These are phyloP conservation scores for Eupithecia tripunctaria DNA, from an alignment of 2,888 invertebrate species.

Conservation along the genomic window DNA sequence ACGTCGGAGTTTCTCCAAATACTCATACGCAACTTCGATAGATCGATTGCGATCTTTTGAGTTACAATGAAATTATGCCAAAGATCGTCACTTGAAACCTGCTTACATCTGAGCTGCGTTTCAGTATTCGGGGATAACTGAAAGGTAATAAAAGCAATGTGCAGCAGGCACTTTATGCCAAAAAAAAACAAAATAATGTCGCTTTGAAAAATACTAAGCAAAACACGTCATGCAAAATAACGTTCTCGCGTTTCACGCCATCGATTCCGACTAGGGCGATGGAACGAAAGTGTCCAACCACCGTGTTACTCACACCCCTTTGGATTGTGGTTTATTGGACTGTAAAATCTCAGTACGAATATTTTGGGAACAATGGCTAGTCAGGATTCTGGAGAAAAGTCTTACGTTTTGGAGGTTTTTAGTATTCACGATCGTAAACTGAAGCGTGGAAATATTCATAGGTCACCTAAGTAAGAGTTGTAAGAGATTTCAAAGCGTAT, in stretches of 20 bases:
- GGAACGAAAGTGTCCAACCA: slow-evolving; percentile 37
- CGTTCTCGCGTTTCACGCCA: slow-evolving; percentile 12
- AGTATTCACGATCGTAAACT: background rate
- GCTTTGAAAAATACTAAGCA: background rate
- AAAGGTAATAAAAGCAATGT: too few species aligned
- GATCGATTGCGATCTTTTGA: too few species aligned
- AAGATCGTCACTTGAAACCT: too few species aligned
- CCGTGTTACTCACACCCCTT: slow-evolving; percentile 43
- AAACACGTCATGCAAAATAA: background rate
- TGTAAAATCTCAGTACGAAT: slow-evolving; percentile 43
- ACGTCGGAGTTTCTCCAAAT: too few species aligned
- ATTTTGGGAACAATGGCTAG: slow-evolving; percentile 34
- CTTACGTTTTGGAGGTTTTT: background rate
- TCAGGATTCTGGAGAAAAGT: slow-evolving; percentile 13
- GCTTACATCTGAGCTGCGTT: too few species aligned
- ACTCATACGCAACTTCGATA: too few species aligned
- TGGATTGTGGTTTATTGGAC: slow-evolving; percentile 43
- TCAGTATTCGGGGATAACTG: too few species aligned
- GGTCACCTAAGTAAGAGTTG: too few species aligned
- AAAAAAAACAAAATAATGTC: background rate
- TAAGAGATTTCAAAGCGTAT: too few species aligned
- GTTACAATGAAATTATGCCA: too few species aligned
- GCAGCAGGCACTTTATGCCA: too few species aligned
- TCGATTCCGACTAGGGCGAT: slow-evolving; percentile 13
- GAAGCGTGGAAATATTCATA: background rate